Evolutionary conservation across 2,113 vertebrate species (phyloP), one percentile per base, ranked within the genome.

Genomic region (Odocoileus virginianus): DNA sequence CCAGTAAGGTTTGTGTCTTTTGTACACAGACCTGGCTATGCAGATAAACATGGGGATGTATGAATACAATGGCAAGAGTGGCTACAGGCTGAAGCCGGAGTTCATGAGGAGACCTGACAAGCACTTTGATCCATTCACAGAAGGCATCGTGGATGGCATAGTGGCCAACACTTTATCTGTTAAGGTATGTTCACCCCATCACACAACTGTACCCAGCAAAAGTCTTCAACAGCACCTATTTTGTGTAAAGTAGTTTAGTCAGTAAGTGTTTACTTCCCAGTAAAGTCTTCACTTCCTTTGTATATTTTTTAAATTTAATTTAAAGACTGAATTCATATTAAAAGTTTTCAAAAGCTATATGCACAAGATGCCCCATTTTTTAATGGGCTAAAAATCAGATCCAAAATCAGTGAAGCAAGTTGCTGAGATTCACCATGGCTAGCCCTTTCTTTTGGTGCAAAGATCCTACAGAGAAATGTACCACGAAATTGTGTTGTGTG

Each of bases 31-130:
- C 98, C 98, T 99, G 97, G 99, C 99, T 98, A 99, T 99, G 99
- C 99, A 99, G 98, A 99, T 99, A 97, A 99, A 99, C 98, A 99
- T 99, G 99, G 99, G 99, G 47, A 99, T 99, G 99, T 99, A 99
- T 0, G 99, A 99, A 82, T 99, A 99, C 98, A 99, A 99, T 5
- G 99, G 99, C 17, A 99, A 99, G 98, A 99, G 99, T 47, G 99
- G 99, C 57, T 99, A 99, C 98, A 99, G 99, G 76, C 98, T 99
- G 74, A 99, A 99, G 97, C 99, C 99, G 8, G 99, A 99, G 98
- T 99, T 99, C 55, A 99, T 99, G 99, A 99, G 99, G 97, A 99
- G 99, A 57, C 99, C 99, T 0, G 99, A 99, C 98, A 99, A 99
- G 98, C 99, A 99, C 97, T 99, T 99, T 95, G 99, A 99, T 97